Percentiles rank a stretch among this genome's conserved stretches.
These are phyloP conservation scores for Leptoclinus maculatus DNA, from an alignment of 2,797 vertebrate species.

Conservation along the genomic window DNA sequence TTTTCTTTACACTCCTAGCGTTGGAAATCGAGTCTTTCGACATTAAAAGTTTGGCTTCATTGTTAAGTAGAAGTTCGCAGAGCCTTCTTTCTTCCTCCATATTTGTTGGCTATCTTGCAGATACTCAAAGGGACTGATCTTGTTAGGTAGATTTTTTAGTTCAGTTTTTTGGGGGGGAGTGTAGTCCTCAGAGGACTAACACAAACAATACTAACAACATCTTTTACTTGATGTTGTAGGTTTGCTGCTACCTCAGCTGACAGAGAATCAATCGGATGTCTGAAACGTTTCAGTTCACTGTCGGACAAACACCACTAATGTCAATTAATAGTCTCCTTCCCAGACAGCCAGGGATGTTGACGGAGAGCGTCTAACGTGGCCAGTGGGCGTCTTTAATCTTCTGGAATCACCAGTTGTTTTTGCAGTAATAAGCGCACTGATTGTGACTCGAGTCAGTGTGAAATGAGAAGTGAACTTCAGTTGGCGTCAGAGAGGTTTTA, in stretches of 20 bases:
- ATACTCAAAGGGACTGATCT: not conserved
- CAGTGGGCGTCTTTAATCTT: conserved; percentile 9
- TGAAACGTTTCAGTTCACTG: conserved; percentile 16
- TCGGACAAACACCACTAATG: not conserved
- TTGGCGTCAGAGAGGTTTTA: not conserved
- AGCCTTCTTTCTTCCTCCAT: too few species aligned
- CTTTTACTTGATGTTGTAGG: not conserved
- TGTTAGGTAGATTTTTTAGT: not conserved
- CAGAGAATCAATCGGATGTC: conserved; percentile 42
- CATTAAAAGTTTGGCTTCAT: not conserved
- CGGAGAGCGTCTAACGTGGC: not conserved
- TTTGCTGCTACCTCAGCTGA: conserved; percentile 8
- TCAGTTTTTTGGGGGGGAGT: not conserved
- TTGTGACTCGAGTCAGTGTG: conserved; percentile 9
- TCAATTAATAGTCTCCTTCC: conserved; percentile 26
- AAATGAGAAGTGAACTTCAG: conserved; percentile 3
- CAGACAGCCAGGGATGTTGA: not conserved
- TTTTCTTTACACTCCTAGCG: too few species aligned
- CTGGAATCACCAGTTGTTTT: not conserved
- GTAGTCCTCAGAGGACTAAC: not conserved
- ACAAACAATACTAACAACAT: not conserved
- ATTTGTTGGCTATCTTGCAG: too few species aligned
- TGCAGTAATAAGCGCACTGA: conserved; percentile 24
- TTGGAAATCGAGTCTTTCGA: not conserved
- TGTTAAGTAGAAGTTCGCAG: not conserved